phyloP scores from a whole-genome alignment of 2,113 vertebrate genomes.

The Scalopus aquaticus region DNA sequence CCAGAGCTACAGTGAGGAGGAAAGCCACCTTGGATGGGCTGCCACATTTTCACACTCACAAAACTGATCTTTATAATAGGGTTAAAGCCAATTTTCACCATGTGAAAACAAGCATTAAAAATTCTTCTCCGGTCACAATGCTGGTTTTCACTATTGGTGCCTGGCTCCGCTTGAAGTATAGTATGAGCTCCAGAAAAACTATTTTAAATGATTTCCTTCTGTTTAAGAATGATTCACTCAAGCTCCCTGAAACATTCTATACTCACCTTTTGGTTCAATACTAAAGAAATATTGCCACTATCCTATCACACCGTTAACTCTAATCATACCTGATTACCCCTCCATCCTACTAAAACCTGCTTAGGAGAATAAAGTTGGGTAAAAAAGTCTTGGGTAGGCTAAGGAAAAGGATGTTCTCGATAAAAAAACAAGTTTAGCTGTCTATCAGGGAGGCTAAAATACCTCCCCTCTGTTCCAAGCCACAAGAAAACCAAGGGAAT shows the following conservation, averaged over 20 bases:
- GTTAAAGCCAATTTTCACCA: neutral
- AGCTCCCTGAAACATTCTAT: neutral
- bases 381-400: neutral
- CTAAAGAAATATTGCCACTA: neutral
- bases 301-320: neutral
- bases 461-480: neutral
- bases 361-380: neutral
- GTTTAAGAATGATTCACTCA: neutral
- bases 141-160: neutral
- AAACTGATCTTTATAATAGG: neutral
- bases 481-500: neutral
- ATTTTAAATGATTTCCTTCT: neutral
- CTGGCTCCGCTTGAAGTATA: neutral
- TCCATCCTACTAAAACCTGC: neutral
- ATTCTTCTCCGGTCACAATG: neutral
- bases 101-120: neutral
- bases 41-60: neutral
- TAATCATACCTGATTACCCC: neutral
- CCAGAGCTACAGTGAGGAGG: neutral
- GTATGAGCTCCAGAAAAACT: neutral
- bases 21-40: neutral
- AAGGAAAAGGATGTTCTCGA: neutral
- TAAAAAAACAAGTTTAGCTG: neutral
- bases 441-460: neutral
- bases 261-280: neutral